Conservation (phyloP, 2,113 vertebrate genomes). For the Sminthopsis crassicaudata region DNA sequence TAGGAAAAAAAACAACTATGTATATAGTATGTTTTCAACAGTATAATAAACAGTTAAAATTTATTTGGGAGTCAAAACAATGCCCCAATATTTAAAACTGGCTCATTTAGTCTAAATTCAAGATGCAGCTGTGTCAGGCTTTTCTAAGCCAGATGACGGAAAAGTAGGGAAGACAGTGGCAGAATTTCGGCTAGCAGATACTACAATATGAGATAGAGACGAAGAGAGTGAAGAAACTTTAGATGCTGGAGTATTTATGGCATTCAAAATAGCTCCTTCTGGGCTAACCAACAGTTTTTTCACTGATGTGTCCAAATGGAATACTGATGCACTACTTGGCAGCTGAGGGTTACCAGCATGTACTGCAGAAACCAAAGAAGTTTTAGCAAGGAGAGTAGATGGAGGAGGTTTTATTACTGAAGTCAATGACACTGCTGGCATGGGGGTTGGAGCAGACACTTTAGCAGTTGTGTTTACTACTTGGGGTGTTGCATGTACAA, state of each 20-base stretch:
- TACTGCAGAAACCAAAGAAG: constrained; percentile 79
- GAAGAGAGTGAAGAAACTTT: constrained; percentile 82
- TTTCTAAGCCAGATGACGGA: constrained; percentile 83
- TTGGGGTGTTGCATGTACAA: constrained; percentile 86
- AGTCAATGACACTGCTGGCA: constrained; percentile 75
- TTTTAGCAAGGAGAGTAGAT: constrained; percentile 72
- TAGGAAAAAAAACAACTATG: constrained; percentile 64
- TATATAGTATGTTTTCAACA: constrained; percentile 76
- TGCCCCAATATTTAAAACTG: constrained; percentile 82
- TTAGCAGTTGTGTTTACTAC: constrained; percentile 81
- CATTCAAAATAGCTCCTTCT: constrained; percentile 92
- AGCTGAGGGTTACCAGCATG: constrained; percentile 75
- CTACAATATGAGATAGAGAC: constrained; percentile 81
- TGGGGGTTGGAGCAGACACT: constrained; percentile 77
- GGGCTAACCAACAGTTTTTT: constrained; percentile 93
- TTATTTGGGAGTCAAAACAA: constrained; percentile 81
- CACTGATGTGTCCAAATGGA: constrained; percentile 84
- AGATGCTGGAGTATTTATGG: constrained; percentile 85
- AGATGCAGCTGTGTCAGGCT: constrained; percentile 85
- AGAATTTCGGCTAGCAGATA: constrained; percentile 83
- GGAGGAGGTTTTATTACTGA: constrained; percentile 80
- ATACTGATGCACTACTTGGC: constrained; percentile 80
- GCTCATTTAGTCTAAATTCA: constrained; percentile 82
- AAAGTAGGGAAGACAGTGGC: constrained; percentile 81
- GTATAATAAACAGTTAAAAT: constrained; percentile 81